Evolutionary conservation across 2,113 vertebrate genomes (phyloP).

Genomic region (Tupaia chinensis): DNA sequence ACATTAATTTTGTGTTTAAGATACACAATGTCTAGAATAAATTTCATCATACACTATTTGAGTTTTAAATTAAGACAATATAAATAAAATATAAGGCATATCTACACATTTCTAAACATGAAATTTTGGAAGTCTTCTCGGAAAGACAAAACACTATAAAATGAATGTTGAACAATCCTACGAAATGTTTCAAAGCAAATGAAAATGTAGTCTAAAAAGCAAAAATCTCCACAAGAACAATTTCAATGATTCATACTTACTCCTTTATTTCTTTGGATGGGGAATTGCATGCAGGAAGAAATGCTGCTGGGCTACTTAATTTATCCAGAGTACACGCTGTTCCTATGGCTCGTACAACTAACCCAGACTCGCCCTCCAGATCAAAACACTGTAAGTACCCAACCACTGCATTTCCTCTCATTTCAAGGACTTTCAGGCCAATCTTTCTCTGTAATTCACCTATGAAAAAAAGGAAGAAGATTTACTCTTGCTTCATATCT

Average conservation of each 20-base stretch:
- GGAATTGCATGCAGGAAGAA: conserved; percentile 94
- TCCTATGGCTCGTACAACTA: conserved; percentile 98
- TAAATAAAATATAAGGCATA: conserved; percentile 44
- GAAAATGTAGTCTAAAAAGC: conserved; percentile 71
- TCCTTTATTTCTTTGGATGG: conserved; percentile 99
- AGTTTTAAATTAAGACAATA: conserved; percentile 9
- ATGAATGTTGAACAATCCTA: conserved; percentile 66
- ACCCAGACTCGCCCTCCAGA: conserved; percentile 97
- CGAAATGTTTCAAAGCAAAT: conserved; percentile 80
- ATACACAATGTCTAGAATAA: conserved; percentile 13
- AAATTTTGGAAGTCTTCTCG: conserved; percentile 11
- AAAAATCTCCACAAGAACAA: conserved; percentile 68
- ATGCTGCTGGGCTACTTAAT: conserved; percentile 91
- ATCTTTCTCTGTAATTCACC: conserved; percentile 99
- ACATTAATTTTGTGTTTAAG: conserved; percentile 28
- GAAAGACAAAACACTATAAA: conserved; percentile 75
- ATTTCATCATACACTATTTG: conserved; percentile 40
- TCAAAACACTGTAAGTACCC: conserved; percentile 99
- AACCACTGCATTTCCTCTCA: conserved; percentile 98
- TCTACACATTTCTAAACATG: conserved; percentile 30
- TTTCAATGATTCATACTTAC: conserved; percentile 92
- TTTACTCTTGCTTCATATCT: background rate
- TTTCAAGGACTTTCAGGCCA: conserved; percentile 98
- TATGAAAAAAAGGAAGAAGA: conserved; percentile 83
- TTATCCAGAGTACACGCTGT: conserved; percentile 99